A percentile compares a stretch with the other conserved stretches of the same genome.
Evolutionary conservation across 53 echinoderm and acorn worm species (phyloP).

Genomic region (Mesocentrotus franciscanus): DNA sequence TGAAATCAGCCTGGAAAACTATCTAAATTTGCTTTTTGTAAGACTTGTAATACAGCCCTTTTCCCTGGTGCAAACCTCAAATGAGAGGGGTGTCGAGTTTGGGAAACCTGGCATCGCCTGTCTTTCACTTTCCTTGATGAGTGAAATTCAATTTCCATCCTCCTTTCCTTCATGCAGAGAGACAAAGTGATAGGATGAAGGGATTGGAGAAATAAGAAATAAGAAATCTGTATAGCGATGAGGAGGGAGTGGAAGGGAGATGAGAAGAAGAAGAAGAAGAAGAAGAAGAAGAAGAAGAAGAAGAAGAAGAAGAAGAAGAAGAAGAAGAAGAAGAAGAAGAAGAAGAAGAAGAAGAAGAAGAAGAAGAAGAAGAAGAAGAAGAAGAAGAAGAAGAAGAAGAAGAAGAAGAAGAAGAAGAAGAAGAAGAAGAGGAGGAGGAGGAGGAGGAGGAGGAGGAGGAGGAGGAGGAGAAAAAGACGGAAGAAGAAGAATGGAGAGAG

Average conservation of each 20-base stretch:
- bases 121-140: not conserved
- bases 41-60: conserved; percentile 4
- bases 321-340: no score
- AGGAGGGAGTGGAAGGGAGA: not conserved
- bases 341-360: not conserved
- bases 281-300: not conserved
- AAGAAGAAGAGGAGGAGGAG: not conserved
- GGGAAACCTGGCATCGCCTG: conserved; percentile 18
- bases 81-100: conserved; percentile 52
- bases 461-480: not conserved
- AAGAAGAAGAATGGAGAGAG: not conserved
- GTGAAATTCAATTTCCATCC: conserved; percentile 43
- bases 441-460: not conserved
- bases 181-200: not conserved
- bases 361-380: not conserved
- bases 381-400: not conserved
- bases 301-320: no score
- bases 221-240: not conserved
- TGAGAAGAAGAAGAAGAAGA: not conserved
- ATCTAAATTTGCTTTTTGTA: not conserved
- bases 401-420: not conserved
- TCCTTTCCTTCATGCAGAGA: not conserved
- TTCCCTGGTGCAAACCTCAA: conserved; percentile 27
- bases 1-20: not conserved
- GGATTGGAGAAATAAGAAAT: not conserved